Percentiles rank a stretch among this genome's conserved stretches.
Evolutionary conservation across 2,797 vertebrate genomes (phyloP).

Genomic region (Euthynnus affinis): DNA sequence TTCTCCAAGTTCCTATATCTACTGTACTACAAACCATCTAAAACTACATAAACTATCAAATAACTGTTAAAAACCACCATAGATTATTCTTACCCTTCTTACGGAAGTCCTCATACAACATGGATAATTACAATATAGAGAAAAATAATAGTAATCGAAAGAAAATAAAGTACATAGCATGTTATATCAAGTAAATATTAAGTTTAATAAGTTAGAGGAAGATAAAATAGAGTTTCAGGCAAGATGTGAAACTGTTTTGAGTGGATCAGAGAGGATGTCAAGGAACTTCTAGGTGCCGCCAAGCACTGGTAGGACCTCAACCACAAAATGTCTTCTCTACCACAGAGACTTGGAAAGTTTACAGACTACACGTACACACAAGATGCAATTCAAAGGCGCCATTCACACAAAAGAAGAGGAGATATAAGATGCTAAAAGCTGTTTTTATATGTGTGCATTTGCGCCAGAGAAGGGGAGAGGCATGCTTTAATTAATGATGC

Average conservation of each 20-base stretch:
- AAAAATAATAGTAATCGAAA: too few relatives aligned
- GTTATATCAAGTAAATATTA: neutral
- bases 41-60: too few relatives aligned
- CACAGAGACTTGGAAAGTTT: neutral
- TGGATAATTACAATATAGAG: neutral
- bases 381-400: neutral
- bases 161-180: too few relatives aligned
- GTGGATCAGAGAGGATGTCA: neutral
- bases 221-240: neutral
- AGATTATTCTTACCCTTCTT: neutral
- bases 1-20: neutral
- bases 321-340: neutral
- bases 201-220: neutral
- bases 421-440: neutral
- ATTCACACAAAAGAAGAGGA: slow-evolving; percentile 1
- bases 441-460: slow-evolving; percentile 1
- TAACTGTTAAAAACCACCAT: neutral
- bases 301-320: neutral
- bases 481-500: slow-evolving; percentile 23
- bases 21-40: too few relatives aligned
- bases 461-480: slow-evolving; percentile 11
- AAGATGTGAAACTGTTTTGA: neutral
- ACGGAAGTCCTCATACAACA: neutral
- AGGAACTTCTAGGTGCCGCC: neutral
- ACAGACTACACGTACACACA: neutral